phyloP scores from a whole-genome alignment of 2,888 invertebrate genomes.

The Noctua janthina region DNA sequence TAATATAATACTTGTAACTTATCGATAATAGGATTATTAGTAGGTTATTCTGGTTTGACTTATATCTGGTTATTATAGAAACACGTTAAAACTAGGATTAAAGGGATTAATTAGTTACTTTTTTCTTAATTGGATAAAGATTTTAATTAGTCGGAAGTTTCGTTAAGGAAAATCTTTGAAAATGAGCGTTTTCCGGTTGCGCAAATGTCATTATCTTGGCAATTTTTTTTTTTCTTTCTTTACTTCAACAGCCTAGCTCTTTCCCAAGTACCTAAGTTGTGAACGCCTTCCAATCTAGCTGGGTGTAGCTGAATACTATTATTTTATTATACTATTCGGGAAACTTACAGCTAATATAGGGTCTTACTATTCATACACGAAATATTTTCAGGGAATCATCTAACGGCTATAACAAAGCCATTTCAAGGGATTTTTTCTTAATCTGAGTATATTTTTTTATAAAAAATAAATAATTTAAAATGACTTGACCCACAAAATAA shows the following conservation, averaged over 20 bases:
- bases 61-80: background rate
- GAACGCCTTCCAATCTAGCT: background rate
- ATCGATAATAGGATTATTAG: background rate
- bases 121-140: slow-evolving; percentile 1
- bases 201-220: background rate
- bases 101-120: background rate
- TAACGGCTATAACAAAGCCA: too few relatives aligned
- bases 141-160: background rate
- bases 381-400: too few relatives aligned
- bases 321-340: background rate
- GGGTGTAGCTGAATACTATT: background rate
- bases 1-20: too few relatives aligned
- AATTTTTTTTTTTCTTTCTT: too few relatives aligned
- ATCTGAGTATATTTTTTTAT: too few relatives aligned
- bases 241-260: too few relatives aligned
- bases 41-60: background rate
- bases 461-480: too few relatives aligned
- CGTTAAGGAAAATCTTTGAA: background rate
- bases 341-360: too few relatives aligned
- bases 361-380: too few relatives aligned
- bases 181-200: background rate
- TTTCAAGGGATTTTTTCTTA: too few relatives aligned
- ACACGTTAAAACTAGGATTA: background rate
- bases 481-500: too few relatives aligned
- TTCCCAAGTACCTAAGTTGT: background rate